Conservation (phyloP, 2,888 invertebrate genomes). For the Psylliodes chrysocephalus region DNA sequence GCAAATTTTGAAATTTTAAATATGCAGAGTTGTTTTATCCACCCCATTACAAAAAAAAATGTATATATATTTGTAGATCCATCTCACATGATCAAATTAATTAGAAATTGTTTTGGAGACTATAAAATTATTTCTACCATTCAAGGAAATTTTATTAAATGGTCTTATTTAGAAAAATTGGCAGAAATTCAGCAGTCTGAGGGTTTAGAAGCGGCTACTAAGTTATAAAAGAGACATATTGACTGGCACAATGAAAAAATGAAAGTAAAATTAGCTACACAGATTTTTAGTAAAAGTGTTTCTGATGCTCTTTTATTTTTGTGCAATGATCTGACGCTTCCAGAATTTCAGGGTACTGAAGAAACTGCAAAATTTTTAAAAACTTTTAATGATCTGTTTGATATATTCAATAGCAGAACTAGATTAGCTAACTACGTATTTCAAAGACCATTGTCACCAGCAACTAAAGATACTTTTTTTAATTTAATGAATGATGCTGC, state of each 20-base stretch:
- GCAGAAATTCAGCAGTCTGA: constrained; percentile 2
- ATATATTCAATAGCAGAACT: constrained; percentile 6
- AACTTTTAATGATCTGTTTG: constrained; percentile 1
- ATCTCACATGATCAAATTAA: neutral
- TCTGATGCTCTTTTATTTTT: neutral
- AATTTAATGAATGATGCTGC: too few species aligned
- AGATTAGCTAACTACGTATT: neutral
- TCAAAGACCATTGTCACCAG: neutral
- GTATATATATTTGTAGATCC: neutral
- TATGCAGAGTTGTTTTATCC: neutral
- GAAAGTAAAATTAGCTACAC: too few species aligned
- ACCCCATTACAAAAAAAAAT: neutral
- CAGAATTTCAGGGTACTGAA: neutral
- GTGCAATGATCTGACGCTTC: neutral
- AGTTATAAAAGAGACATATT: neutral
- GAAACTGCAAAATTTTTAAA: constrained; percentile 3
- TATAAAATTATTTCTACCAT: neutral
- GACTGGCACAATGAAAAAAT: too few species aligned
- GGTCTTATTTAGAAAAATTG: constrained; percentile 1
- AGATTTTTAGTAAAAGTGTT: neutral
- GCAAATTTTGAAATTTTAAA: neutral
- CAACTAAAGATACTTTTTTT: too few species aligned
- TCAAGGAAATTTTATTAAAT: neutral
- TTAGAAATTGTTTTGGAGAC: neutral
- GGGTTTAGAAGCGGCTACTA: constrained; percentile 9